These are phyloP conservation scores for Acanthiza pusilla DNA, from an alignment of 2,797 vertebrate genomes.

Conservation along the genomic window DNA sequence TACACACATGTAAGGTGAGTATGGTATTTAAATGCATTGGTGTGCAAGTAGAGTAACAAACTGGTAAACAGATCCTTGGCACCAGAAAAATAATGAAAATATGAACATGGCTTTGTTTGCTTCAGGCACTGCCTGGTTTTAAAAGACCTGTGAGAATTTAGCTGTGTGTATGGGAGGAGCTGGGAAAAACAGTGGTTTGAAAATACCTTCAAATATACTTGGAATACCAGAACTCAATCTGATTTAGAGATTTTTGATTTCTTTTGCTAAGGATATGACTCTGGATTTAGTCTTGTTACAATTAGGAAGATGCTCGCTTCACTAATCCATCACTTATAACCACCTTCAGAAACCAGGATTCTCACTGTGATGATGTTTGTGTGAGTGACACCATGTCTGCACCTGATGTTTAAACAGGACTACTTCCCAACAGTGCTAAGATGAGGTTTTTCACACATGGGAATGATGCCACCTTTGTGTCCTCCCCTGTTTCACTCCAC, in stretches of 20 bases:
- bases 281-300: background rate
- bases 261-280: background rate
- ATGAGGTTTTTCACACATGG: background rate
- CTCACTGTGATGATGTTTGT: background rate
- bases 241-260: background rate
- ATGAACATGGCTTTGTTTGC: background rate
- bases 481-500: background rate
- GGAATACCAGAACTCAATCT: background rate
- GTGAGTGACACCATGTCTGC: background rate
- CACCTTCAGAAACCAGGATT: background rate
- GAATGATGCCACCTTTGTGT: background rate
- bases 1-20: fast-evolving
- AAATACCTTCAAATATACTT: background rate
- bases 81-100: background rate
- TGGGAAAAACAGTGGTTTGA: background rate
- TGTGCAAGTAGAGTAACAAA: background rate
- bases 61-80: background rate
- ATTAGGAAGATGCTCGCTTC: background rate
- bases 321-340: background rate
- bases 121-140: background rate
- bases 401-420: background rate
- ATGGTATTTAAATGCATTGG: background rate
- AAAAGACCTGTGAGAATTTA: background rate
- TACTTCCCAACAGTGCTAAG: background rate
- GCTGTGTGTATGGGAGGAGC: background rate